phyloP scores from a whole-genome alignment of 2,797 vertebrate species.

The Fundulus diaphanus region DNA sequence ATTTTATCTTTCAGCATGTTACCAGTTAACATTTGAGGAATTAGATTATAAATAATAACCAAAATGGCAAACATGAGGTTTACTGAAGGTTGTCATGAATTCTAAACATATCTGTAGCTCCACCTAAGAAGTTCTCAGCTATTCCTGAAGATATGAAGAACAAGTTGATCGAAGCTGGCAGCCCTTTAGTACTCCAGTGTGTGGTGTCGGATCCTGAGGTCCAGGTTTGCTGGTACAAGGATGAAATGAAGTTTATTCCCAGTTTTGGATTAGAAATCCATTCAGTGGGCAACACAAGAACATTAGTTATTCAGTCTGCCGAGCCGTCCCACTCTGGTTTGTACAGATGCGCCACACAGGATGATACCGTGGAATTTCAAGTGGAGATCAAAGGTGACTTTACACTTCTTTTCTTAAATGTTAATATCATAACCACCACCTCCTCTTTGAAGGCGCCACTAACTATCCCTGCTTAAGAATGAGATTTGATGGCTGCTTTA shows the following conservation, averaged over 20 bases:
- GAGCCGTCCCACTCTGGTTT: conserved; percentile 78
- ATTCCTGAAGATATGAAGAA: conserved; percentile 78
- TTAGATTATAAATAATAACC: conserved; percentile 39
- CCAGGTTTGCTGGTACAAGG: conserved; percentile 82
- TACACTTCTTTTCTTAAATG: conserved; percentile 67
- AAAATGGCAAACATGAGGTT: conserved; percentile 48
- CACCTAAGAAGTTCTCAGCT: conserved; percentile 81
- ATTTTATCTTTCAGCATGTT: conserved; percentile 52
- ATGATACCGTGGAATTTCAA: conserved; percentile 82
- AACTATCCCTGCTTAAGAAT: conserved; percentile 71
- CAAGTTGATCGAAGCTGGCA: conserved; percentile 76
- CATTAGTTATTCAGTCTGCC: conserved; percentile 78
- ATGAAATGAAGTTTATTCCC: conserved; percentile 73
- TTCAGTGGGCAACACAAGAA: conserved; percentile 77
- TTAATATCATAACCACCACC: conserved; percentile 57
- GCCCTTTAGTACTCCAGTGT: conserved; percentile 79
- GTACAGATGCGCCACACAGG: conserved; percentile 81
- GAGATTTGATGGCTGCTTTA: conserved; percentile 60
- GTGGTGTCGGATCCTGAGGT: conserved; percentile 80
- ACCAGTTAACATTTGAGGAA: conserved; percentile 28
- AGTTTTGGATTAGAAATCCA: conserved; percentile 75
- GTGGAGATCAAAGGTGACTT: conserved; percentile 90
- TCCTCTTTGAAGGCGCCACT: conserved; percentile 72
- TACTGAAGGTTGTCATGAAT: conserved; percentile 64
- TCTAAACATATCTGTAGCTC: conserved; percentile 83